A percentile compares a stretch with the other conserved stretches of the same genome.
Evolutionary conservation across 2,888 invertebrate species (phyloP).

Genomic region (Diplazon laetatorius): DNA sequence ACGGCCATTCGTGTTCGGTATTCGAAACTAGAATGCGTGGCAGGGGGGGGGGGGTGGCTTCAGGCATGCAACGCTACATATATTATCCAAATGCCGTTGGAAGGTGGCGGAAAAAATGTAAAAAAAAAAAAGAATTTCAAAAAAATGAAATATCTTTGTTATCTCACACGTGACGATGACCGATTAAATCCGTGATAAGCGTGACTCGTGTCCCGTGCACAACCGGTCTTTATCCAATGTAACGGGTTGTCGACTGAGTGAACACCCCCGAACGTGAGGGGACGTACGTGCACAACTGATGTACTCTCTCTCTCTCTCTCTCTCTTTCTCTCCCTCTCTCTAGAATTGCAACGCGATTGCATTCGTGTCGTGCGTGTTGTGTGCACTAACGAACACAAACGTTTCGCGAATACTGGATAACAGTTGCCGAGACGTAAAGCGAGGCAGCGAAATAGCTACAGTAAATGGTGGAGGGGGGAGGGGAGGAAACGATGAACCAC

Average conservation of each 20-base stretch:
- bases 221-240: slow-evolving; percentile 27
- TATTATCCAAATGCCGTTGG: background rate
- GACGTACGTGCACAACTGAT: slow-evolving; percentile 11
- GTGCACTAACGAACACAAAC: slow-evolving; percentile 32
- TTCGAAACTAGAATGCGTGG: slow-evolving; percentile 44
- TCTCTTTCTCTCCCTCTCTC: too few relatives aligned
- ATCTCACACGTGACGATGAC: slow-evolving; percentile 6
- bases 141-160: slow-evolving; percentile 8
- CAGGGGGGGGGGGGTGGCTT: background rate
- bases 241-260: background rate
- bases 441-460: too few relatives aligned
- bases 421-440: slow-evolving; percentile 5
- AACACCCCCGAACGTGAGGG: background rate
- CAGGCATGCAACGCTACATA: background rate
- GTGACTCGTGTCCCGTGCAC: slow-evolving; percentile 37
- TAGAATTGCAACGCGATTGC: background rate
- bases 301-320: too few relatives aligned
- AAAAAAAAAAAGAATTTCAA: too few relatives aligned
- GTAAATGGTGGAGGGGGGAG: background rate
- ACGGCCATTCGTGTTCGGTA: slow-evolving; percentile 32
- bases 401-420: slow-evolving; percentile 7
- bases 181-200: slow-evolving; percentile 8
- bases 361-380: background rate
- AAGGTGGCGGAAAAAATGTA: too few relatives aligned
- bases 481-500: slow-evolving; percentile 15